Conservation (phyloP, 2,113 vertebrate genomes). For the Gallinago undulata region DNA sequence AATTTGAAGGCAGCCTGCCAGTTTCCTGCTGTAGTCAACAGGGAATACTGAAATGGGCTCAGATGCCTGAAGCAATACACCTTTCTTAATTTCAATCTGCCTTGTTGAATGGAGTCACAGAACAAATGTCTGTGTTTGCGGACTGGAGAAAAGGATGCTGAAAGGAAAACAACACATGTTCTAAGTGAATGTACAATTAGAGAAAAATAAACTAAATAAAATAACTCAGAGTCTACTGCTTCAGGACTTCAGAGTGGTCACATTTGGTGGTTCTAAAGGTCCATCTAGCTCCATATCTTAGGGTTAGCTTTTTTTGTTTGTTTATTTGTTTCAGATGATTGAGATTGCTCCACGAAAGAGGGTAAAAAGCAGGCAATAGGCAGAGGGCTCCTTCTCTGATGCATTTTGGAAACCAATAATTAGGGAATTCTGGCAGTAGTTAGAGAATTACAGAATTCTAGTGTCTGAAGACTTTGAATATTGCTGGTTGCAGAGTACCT, state of each 20-base stretch:
- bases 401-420: neutral
- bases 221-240: neutral
- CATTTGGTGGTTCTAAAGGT: neutral
- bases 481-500: too few relatives aligned
- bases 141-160: neutral
- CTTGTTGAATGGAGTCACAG: neutral
- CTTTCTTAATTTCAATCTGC: conserved; percentile 17
- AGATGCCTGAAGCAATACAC: neutral
- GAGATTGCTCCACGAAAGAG: neutral
- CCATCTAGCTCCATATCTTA: neutral
- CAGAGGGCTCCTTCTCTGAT: neutral
- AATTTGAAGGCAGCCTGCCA: neutral
- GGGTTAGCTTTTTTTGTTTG: neutral
- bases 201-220: neutral
- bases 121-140: neutral
- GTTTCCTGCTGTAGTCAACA: neutral
- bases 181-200: neutral
- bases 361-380: neutral
- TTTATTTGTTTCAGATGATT: neutral
- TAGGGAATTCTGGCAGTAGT: neutral
- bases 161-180: neutral
- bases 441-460: neutral
- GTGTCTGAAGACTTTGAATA: neutral
- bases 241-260: neutral
- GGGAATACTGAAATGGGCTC: conserved; percentile 2